Percentiles rank a stretch among this genome's conserved stretches.
Evolutionary conservation across 2,797 vertebrate species (phyloP).

Genomic region (Thaleichthys pacificus): DNA sequence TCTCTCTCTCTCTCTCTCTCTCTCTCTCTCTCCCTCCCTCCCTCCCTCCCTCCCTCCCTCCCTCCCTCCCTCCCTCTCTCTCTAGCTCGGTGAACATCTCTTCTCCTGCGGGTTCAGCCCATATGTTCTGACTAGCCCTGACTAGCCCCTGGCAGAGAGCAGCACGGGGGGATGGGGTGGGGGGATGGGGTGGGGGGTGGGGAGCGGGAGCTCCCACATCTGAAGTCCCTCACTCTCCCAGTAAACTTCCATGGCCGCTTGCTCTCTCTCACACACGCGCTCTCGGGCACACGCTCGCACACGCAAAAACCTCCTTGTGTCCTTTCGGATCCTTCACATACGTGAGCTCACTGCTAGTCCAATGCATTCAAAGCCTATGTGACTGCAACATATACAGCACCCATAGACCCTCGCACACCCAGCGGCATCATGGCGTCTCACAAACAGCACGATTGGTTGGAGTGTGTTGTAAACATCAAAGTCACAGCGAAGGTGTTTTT

Average conservation of each 20-base stretch:
- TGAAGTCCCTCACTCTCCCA: constrained; percentile 7
- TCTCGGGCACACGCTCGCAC: neutral
- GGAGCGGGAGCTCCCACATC: neutral
- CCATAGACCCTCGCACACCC: too few relatives aligned
- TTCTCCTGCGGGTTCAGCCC: constrained; percentile 12
- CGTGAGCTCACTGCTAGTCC: too few relatives aligned
- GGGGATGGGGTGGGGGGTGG: neutral
- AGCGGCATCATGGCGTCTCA: too few relatives aligned
- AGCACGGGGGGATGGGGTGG: constrained; percentile 9
- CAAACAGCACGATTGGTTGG: too few relatives aligned
- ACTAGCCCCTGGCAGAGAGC: constrained; percentile 18
- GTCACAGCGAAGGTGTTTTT: too few relatives aligned
- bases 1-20: constrained; percentile 9
- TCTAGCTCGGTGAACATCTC: neutral
- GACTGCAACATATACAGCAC: too few relatives aligned
- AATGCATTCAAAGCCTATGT: too few relatives aligned
- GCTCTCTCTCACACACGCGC: neutral
- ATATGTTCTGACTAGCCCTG: constrained; percentile 32
- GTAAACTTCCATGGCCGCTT: too few relatives aligned
- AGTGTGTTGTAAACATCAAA: too few relatives aligned
- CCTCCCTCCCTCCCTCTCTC: neutral
- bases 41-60: constrained; percentile 1
- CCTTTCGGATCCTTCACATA: neutral
- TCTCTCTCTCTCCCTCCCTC: neutral
- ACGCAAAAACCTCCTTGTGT: neutral